phyloP scores from a whole-genome alignment of 2,888 invertebrate genomes.

The Oxystoma pomonae region DNA sequence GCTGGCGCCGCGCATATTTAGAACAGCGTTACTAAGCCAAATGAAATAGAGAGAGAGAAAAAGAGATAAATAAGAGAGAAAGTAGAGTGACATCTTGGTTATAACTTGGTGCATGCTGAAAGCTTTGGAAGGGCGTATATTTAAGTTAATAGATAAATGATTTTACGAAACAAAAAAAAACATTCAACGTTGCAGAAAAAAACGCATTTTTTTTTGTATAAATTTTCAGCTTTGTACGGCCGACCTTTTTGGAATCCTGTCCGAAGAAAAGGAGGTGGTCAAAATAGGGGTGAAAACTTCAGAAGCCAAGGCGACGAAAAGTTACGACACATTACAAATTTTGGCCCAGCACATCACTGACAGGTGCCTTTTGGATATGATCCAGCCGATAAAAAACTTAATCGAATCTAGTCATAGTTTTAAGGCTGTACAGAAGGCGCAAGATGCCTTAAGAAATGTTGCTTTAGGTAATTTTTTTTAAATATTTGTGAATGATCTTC shows the following conservation, averaged over 20 bases:
- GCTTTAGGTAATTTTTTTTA: slow-evolving; percentile 47
- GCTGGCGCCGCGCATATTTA: no score
- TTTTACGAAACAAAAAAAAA: no score
- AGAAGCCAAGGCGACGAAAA: slow-evolving; percentile 81
- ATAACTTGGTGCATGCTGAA: no score
- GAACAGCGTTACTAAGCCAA: no score
- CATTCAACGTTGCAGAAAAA: no score
- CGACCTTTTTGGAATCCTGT: slow-evolving; percentile 83
- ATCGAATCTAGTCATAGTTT: slow-evolving; percentile 73
- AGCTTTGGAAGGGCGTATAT: no score
- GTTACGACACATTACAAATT: slow-evolving; percentile 80
- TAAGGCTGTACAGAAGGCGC: slow-evolving; percentile 73
- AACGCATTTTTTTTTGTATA: no score
- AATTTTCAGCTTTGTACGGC: slow-evolving; percentile 71
- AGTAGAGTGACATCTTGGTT: no score
- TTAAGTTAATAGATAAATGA: no score
- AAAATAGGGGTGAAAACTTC: slow-evolving; percentile 77
- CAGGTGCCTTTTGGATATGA: slow-evolving; percentile 67
- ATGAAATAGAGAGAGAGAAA: no score
- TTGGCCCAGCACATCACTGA: slow-evolving; percentile 76
- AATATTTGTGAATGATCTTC: no score
- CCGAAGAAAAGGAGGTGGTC: slow-evolving; percentile 89
- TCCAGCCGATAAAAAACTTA: slow-evolving; percentile 79
- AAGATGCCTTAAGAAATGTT: slow-evolving; percentile 75
- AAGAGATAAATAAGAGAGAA: no score